phyloP scores from a whole-genome alignment of 2,113 vertebrate genomes.

The human (Homo sapiens) region GRCh38 chr15:55255501-55256000 shows the following conservation, averaged over 20 bases:
- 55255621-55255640: not conserved
- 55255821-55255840: not conserved
- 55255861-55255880: not conserved
- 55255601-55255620: not conserved
- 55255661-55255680: not conserved
- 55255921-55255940: not conserved
- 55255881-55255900: not conserved
- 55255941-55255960: not conserved
- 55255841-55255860: not conserved
- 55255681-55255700: not conserved
- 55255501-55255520: not conserved
- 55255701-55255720: not conserved
- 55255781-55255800: not conserved
- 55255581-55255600: not conserved
- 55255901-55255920: not conserved
- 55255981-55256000: not conserved
- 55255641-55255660: not conserved
- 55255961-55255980: not conserved
- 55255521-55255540: not conserved
- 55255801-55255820: not conserved
- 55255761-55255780: not conserved
- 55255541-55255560: constrained; percentile 43
- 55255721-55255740: not conserved
- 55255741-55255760: not conserved
- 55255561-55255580: constrained; percentile 40